phyloP scores from a whole-genome alignment of 2,888 invertebrate genomes.

The Machimus rusticus region DNA sequence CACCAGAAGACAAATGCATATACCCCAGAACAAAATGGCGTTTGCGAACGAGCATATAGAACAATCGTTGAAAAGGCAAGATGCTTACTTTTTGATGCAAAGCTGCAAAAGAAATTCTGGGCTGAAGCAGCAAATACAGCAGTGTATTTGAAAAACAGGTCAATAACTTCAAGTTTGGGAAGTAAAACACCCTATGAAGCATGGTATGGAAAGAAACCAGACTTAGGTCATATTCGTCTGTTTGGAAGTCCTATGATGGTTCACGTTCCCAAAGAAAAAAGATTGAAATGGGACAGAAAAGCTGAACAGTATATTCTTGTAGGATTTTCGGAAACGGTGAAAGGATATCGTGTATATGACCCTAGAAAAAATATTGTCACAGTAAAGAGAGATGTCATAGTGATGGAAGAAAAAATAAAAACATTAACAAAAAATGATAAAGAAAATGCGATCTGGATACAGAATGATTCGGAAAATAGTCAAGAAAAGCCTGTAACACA shows the following conservation, averaged over 20 bases:
- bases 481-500: neutral
- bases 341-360: conserved; percentile 50
- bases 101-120: conserved; percentile 44
- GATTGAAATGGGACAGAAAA: conserved; percentile 54
- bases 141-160: conserved; percentile 47
- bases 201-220: conserved; percentile 56
- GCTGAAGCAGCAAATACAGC: conserved; percentile 50
- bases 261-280: conserved; percentile 54
- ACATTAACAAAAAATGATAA: neutral
- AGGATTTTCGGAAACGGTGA: conserved; percentile 54
- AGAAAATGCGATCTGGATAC: neutral
- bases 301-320: conserved; percentile 52
- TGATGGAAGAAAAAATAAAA: conserved; percentile 43
- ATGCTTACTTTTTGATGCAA: conserved; percentile 48
- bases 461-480: neutral
- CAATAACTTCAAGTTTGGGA: neutral
- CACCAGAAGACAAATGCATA: neutral
- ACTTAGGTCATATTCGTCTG: conserved; percentile 52
- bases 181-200: conserved; percentile 55
- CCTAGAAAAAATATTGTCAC: conserved; percentile 15
- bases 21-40: conserved; percentile 30
- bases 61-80: conserved; percentile 48
- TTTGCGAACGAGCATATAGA: conserved; percentile 37
- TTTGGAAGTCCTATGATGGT: conserved; percentile 56
- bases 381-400: conserved; percentile 29